Evolutionary conservation across 1,140 invertebrate genomes (phyloP).

Genomic region (Drosophila pachea): DNA sequence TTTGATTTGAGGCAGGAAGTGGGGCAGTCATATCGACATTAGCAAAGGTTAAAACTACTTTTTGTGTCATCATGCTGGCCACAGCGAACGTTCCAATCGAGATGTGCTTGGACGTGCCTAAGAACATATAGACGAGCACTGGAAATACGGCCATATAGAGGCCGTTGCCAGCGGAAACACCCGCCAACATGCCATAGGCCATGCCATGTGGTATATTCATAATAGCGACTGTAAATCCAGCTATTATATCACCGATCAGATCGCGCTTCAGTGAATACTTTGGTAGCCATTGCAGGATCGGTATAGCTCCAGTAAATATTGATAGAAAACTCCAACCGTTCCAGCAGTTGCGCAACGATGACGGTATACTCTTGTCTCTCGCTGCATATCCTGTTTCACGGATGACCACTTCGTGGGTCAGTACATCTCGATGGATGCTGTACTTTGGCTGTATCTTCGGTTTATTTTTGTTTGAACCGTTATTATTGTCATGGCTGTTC

Average conservation of each 20-base stretch:
- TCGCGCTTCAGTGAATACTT: conserved; percentile 84
- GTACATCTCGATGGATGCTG: conserved; percentile 70
- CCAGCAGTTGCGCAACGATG: conserved; percentile 60
- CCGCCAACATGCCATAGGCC: conserved; percentile 91
- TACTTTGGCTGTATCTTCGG: conserved; percentile 71
- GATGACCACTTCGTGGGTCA: conserved; percentile 74
- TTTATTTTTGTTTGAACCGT: conserved; percentile 48
- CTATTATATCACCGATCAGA: conserved; percentile 84
- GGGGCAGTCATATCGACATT: conserved; percentile 38
- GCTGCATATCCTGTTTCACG: conserved; percentile 72
- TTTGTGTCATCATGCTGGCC: conserved; percentile 93
- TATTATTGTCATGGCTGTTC: conserved; percentile 53
- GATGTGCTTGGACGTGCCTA: conserved; percentile 94
- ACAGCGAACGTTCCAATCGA: conserved; percentile 96
- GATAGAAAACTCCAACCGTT: conserved; percentile 63
- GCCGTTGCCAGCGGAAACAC: conserved; percentile 92
- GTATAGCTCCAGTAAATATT: conserved; percentile 79
- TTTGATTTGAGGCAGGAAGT: not conserved
- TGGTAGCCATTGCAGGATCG: conserved; percentile 85
- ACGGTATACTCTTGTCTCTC: conserved; percentile 75
- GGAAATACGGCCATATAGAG: conserved; percentile 98
- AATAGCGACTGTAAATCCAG: conserved; percentile 92
- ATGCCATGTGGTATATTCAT: conserved; percentile 96
- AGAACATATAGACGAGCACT: conserved; percentile 91
- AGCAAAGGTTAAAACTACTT: conserved; percentile 80